Evolutionary conservation across 2,797 vertebrate genomes (phyloP).

Genomic region (Hemitrygon akajei): DNA sequence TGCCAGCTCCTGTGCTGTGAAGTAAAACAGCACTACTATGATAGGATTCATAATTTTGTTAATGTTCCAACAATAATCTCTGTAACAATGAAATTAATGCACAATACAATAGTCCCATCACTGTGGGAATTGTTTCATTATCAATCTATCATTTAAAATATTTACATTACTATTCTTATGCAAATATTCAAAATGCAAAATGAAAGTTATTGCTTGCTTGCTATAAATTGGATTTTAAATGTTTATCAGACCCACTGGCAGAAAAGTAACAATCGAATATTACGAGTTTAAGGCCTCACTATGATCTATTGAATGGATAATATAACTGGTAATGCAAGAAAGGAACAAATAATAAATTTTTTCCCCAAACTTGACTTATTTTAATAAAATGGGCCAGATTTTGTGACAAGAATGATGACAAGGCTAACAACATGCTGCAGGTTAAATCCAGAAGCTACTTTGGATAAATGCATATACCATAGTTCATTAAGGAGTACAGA

Average conservation of each 20-base stretch:
- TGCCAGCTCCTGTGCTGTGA: constrained; percentile 47
- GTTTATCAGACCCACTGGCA: background rate
- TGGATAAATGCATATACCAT: background rate
- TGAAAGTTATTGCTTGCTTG: no score
- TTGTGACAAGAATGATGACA: background rate
- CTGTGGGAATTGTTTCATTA: no score
- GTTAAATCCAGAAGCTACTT: background rate
- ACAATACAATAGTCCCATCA: background rate
- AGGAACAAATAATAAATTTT: background rate
- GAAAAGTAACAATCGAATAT: background rate
- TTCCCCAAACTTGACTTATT: background rate
- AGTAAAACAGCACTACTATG: background rate
- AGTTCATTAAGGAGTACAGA: background rate
- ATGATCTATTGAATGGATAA: background rate
- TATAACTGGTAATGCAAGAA: background rate
- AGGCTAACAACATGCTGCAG: background rate
- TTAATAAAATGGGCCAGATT: background rate
- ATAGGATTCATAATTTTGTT: background rate
- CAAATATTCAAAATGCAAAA: no score
- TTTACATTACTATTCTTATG: no score
- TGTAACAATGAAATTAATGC: background rate
- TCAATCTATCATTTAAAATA: no score
- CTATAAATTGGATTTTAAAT: background rate
- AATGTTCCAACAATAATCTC: background rate
- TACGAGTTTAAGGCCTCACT: background rate